Base-by-base conservation (phyloP, 2,888 invertebrate species). In the Tubulanus polymorphus region DNA sequence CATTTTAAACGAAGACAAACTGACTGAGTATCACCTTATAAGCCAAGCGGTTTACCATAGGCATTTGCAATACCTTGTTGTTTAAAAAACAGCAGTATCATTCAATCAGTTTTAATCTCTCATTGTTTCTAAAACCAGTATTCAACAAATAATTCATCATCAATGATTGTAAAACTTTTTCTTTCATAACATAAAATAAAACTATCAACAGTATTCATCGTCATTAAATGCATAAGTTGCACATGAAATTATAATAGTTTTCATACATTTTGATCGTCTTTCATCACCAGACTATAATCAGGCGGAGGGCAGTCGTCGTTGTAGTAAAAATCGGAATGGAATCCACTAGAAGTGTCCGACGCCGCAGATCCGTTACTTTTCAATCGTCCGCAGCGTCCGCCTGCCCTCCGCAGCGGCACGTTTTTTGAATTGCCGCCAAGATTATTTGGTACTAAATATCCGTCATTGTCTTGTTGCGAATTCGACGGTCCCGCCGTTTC, bases 281-380 rank as follows among this genome's bases (percentile, higher is more conserved):
- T 68, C 64, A 71, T 63, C 27, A 71, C 69, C 15, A 66, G 62
- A 5, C 69, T 61, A 56, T 73, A 72, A 15, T 41, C 18, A 27
- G 68, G 69, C 2, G 71, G 72, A 3, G 72, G 72, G 6, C 65
- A 67, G 25, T 63, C 54, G 50, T 66, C 70, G 56, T 67, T 63
- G 46, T 63, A 64, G 30, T 57, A 61, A 57, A 65, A 69, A 50
- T 68, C 62, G 23, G 67, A 64, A 37, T 64, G 63, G 55, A 69
- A 68, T 6, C 65, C 67, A 53, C 63, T 67, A 8, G 66, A 63
- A 28, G 65, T 56, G 37, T 57, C 49, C 30, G 56, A 57, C 37
- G 57, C 54, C 10, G 59, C 51, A 26, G 65, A 59, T 56, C 61
- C 62, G 59, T 61, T 60, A 23, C 56, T 37, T 37, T 48, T 56